Percentiles rank a stretch among this genome's conserved stretches.
Evolutionary conservation across 2,888 invertebrate species (phyloP).

Genomic region (Xylota sylvarum): DNA sequence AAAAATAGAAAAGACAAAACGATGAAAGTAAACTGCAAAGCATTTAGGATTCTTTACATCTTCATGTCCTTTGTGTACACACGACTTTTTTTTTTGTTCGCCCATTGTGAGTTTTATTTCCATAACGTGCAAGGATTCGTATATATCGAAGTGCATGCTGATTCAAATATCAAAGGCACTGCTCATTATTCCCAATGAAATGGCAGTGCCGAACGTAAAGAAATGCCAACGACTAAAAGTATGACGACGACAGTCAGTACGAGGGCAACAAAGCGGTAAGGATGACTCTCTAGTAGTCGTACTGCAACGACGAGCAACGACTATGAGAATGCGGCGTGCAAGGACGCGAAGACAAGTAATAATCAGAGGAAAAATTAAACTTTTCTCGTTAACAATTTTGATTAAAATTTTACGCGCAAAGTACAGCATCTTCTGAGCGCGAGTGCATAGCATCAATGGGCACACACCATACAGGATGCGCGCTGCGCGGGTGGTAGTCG

Average conservation of each 20-base stretch:
- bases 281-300: not conserved
- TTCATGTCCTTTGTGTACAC: constrained; percentile 39
- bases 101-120: constrained; percentile 22
- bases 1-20: constrained; percentile 25
- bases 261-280: constrained; percentile 30
- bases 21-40: constrained; percentile 21
- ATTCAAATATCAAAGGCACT: constrained; percentile 68
- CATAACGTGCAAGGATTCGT: constrained; percentile 29
- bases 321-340: constrained; percentile 10
- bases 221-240: constrained; percentile 55
- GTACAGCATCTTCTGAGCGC: constrained; percentile 15
- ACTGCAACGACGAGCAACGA: not conserved
- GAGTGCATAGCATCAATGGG: not conserved
- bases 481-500: not conserved
- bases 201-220: constrained; percentile 57
- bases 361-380: constrained; percentile 78
- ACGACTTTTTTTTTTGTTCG: not conserved
- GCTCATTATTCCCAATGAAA: constrained; percentile 71
- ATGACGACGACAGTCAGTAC: constrained; percentile 6
- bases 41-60: constrained; percentile 36
- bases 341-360: constrained; percentile 76
- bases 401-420: constrained; percentile 78
- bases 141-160: constrained; percentile 54
- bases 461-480: not conserved
- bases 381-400: constrained; percentile 79